phyloP scores from a whole-genome alignment of 2,113 vertebrate genomes.

The Malurus cyaneus region DNA sequence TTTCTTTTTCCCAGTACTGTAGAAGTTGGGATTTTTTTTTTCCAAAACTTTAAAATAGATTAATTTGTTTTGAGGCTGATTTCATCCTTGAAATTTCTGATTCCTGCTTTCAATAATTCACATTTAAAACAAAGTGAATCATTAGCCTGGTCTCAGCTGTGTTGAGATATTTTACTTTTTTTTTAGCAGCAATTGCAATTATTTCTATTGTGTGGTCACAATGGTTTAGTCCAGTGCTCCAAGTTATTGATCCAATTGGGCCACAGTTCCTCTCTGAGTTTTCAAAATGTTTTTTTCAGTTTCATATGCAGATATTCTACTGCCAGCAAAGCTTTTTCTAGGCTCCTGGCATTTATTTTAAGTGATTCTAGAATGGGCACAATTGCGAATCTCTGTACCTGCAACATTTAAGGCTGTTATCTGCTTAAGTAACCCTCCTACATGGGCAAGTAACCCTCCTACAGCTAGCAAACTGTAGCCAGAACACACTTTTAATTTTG shows the following conservation, averaged over 20 bases:
- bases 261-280: slow-evolving; percentile 36
- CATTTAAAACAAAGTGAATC: slow-evolving; percentile 53
- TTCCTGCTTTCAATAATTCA: slow-evolving; percentile 49
- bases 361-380: not conserved
- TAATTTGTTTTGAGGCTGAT: slow-evolving; percentile 45
- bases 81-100: slow-evolving; percentile 51
- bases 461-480: not conserved
- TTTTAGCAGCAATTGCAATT: slow-evolving; percentile 54
- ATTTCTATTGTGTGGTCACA: slow-evolving; percentile 63
- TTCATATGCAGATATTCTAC: slow-evolving; percentile 3
- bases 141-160: slow-evolving; percentile 55
- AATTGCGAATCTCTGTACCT: not conserved
- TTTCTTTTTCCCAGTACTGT: not conserved
- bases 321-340: slow-evolving; percentile 37
- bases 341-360: slow-evolving; percentile 32
- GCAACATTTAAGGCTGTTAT: not conserved
- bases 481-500: not conserved
- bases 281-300: slow-evolving; percentile 40
- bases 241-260: slow-evolving; percentile 64
- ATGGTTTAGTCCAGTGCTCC: slow-evolving; percentile 31
- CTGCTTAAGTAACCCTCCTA: not conserved
- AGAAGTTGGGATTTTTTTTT: not conserved
- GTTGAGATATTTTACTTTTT: slow-evolving; percentile 39
- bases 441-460: not conserved
- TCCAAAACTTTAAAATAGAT: slow-evolving; percentile 49